phyloP scores from a whole-genome alignment of 2,113 vertebrate species.

The Dissostichus mawsoni region DNA sequence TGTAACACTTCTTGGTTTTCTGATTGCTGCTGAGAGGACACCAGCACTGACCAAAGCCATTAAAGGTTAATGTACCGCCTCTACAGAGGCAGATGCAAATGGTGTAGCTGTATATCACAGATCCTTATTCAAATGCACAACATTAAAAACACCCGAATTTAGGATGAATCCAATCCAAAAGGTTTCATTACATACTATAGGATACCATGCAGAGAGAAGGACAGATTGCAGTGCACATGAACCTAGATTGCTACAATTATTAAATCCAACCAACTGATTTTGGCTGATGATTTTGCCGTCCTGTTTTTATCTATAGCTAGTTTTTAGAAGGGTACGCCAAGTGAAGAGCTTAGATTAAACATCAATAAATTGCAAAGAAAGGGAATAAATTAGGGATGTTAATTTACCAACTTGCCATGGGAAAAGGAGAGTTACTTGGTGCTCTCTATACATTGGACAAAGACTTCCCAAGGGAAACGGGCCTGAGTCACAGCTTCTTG shows the following conservation, averaged over 20 bases:
- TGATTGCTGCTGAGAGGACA: constrained; percentile 40
- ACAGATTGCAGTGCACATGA: not conserved
- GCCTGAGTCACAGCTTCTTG: not conserved
- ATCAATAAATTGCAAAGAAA: not conserved
- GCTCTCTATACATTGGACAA: not conserved
- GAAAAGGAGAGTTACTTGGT: not conserved
- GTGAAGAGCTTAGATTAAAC: not conserved
- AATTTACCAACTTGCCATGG: not conserved
- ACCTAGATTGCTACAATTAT: not conserved
- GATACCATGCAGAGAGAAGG: not conserved
- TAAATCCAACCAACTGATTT: not conserved
- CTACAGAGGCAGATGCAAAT: not conserved
- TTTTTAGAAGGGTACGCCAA: not conserved
- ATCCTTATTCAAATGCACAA: not conserved
- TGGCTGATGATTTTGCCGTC: not conserved
- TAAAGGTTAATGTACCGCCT: not conserved
- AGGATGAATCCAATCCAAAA: not conserved
- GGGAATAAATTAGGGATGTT: not conserved
- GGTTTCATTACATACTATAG: not conserved
- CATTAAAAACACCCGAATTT: not conserved
- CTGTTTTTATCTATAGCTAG: not conserved
- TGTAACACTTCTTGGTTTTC: constrained; percentile 23
- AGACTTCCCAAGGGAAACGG: not conserved
- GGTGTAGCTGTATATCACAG: not conserved
- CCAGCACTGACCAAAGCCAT: not conserved